These are phyloP conservation scores for Heterodera schachtii DNA, from an alignment of 1,140 invertebrate genomes.

Conservation along the genomic window DNA sequence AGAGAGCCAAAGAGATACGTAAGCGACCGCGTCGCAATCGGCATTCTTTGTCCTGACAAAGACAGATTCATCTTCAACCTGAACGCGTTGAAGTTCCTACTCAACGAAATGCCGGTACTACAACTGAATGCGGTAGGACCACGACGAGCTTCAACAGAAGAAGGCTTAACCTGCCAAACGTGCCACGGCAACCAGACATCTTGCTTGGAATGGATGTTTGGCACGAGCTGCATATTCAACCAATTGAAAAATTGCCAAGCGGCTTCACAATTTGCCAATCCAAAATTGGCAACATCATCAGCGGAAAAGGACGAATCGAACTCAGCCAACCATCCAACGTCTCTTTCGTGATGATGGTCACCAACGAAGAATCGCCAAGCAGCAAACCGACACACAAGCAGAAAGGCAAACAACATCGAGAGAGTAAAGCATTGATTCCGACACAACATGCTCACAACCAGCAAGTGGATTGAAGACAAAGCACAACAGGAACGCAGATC, in stretches of 20 bases:
- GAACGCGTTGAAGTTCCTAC: not conserved
- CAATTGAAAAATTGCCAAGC: not conserved
- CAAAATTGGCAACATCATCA: not conserved
- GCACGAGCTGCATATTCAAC: not conserved
- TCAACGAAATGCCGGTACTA: not conserved
- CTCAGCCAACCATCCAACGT: no score
- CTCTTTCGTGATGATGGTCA: no score
- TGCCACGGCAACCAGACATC: not conserved
- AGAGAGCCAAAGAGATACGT: not conserved
- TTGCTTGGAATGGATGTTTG: not conserved
- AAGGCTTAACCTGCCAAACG: not conserved
- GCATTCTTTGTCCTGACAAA: not conserved
- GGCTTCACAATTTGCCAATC: not conserved
- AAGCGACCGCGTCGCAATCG: not conserved
- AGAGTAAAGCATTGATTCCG: no score
- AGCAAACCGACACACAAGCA: no score
- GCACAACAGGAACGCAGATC: no score
- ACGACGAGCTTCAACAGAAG: not conserved
- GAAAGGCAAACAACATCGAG: no score
- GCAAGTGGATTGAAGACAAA: no score
- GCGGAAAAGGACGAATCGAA: not conserved
- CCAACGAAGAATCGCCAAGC: no score
- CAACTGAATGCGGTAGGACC: not conserved
- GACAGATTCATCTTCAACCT: not conserved
- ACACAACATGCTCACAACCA: no score